phyloP scores from a whole-genome alignment of 2,113 vertebrate genomes.

The Carettochelys insculpta region DNA sequence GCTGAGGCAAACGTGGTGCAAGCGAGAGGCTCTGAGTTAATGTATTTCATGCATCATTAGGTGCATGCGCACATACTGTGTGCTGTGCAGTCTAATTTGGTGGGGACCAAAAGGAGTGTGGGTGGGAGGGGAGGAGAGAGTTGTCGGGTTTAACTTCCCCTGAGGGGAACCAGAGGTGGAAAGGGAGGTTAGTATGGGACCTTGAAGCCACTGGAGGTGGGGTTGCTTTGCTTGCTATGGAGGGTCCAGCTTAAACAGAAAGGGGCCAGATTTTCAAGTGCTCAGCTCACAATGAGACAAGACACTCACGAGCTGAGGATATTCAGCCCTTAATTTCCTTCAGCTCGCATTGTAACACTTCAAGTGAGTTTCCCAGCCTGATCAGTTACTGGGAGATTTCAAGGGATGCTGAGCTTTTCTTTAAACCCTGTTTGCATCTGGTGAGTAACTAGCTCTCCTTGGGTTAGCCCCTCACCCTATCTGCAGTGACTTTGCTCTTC shows the following conservation, averaged over 20 bases:
- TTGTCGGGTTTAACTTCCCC: not conserved
- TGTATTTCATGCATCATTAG: constrained; percentile 76
- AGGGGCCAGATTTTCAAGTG: not conserved
- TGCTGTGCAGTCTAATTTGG: constrained; percentile 11
- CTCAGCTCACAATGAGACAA: not conserved
- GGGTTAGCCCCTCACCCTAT: constrained; percentile 4
- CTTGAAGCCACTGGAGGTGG: not conserved
- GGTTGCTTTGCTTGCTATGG: not conserved
- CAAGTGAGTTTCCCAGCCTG: not conserved
- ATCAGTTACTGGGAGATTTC: not conserved
- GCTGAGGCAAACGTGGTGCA: constrained; percentile 39
- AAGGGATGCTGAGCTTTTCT: not conserved
- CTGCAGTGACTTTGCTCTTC: not conserved
- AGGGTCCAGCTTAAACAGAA: not conserved
- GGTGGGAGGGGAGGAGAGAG: not conserved
- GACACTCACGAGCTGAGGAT: not conserved
- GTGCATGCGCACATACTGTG: not conserved
- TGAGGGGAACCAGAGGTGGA: not conserved
- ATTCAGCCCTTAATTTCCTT: not conserved
- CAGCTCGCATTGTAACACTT: not conserved
- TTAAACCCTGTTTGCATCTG: not conserved
- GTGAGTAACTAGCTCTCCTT: not conserved
- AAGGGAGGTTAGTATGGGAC: not conserved
- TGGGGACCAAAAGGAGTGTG: not conserved
- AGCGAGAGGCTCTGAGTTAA: constrained; percentile 52